Evolutionary conservation across 1,140 invertebrate genomes (phyloP), one percentile per base, ranked within the genome.

Genomic region (Chlorops oryzae): DNA sequence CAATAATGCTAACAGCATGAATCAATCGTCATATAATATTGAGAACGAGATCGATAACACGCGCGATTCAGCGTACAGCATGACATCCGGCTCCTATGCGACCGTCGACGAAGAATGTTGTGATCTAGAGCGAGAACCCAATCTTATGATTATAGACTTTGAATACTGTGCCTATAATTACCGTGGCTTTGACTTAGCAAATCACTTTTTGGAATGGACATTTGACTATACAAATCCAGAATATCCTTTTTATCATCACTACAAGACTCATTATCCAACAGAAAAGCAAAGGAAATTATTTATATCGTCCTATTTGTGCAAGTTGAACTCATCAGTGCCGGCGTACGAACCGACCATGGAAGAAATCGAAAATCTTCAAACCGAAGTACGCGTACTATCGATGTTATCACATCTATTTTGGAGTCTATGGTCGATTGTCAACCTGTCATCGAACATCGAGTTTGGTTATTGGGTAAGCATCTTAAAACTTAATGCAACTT

Each of bases 91-190:
- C n/a, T n/a, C n/a, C n/a, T n/a, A n/a, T n/a, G n/a, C n/a, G n/a
- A n/a, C n/a, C n/a, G n/a, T n/a, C n/a, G n/a, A n/a, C n/a, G n/a
- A n/a, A n/a, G n/a, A n/a, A n/a, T n/a, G n/a, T n/a, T n/a, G n/a
- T n/a, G n/a, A n/a, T n/a, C 48, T 37, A 50, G 76, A 74, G 43
- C 56, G 53, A 6, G 80, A 81, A 52, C 76, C 79, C n/a, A 79
- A 81, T 58, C 66, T 92, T 23, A 84, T 87, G 12, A 77, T 93
- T 21, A 92, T 93, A 63, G 92, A 96, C 70, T 96, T 90, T 73
- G 92, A 96, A 73, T 96, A 95, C 67, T 92, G 90, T 68, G 88
- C 90, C 0, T 95, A 95, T 73, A 95, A 94, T 70, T 91, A 93
- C 69, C 75, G 94, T 52, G 92, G 87, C 1, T 98, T 94, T 76